phyloP scores from a whole-genome alignment of 2,888 invertebrate genomes.

The Drosophila austrosaltans region DNA sequence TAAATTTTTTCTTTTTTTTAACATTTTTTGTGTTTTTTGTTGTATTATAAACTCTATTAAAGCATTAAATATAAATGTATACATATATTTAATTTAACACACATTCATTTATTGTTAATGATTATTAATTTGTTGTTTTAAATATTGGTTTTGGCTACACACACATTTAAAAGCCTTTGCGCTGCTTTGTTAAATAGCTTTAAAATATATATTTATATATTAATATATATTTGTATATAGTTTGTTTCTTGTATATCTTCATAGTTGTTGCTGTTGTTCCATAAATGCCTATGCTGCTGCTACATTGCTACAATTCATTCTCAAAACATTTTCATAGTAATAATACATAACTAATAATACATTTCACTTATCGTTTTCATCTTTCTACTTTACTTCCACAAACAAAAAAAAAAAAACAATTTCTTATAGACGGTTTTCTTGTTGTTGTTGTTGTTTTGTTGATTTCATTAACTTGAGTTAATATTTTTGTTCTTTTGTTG shows the following conservation, averaged over 20 bases:
- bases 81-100: conserved; percentile 56
- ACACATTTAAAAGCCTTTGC: conserved; percentile 70
- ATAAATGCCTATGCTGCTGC: conserved; percentile 72
- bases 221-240: conserved; percentile 41
- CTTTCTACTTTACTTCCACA: conserved; percentile 10
- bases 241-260: conserved; percentile 45
- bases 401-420: conserved; percentile 30
- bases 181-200: conserved; percentile 65
- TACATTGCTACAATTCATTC: conserved; percentile 41
- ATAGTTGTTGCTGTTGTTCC: conserved; percentile 42
- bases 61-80: conserved; percentile 51
- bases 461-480: conserved; percentile 53
- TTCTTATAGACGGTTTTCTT: conserved; percentile 64
- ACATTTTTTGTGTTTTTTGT: conserved; percentile 41
- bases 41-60: conserved; percentile 61
- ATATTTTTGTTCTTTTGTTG: conserved; percentile 44
- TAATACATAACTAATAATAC: conserved; percentile 54
- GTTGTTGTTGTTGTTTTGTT: background rate
- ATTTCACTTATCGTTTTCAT: conserved; percentile 44
- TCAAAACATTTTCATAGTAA: conserved; percentile 46
- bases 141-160: conserved; percentile 53
- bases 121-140: conserved; percentile 52
- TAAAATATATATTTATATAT: conserved; percentile 51
- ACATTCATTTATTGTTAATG: conserved; percentile 61
- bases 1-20: conserved; percentile 38